A percentile compares a stretch with the other conserved stretches of the same genome.
These are phyloP conservation scores for Crotalus viridis DNA, from an alignment of 2,113 vertebrate genomes.

Conservation along the genomic window DNA sequence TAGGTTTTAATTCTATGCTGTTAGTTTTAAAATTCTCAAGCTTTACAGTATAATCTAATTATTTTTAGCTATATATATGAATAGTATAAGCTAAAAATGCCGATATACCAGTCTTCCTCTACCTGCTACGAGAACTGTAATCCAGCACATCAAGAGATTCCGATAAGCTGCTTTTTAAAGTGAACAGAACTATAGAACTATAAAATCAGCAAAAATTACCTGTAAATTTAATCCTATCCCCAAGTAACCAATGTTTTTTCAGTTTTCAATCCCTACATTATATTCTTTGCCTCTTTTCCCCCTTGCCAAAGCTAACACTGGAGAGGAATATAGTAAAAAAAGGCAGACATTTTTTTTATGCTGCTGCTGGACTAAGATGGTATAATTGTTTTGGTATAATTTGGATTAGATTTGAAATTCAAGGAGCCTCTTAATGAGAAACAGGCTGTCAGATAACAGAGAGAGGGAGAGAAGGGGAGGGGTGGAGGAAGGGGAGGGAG, in stretches of 20 bases:
- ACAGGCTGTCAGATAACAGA: background rate
- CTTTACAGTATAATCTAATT: background rate
- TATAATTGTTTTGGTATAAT: constrained; percentile 6
- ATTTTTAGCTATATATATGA: background rate
- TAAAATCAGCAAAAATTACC: background rate
- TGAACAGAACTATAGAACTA: background rate
- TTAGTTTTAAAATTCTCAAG: constrained; percentile 11
- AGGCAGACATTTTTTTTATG: background rate
- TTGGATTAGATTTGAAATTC: constrained; percentile 29
- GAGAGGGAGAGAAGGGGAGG: too few species aligned
- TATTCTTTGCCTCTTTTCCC: background rate
- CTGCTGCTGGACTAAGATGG: background rate
- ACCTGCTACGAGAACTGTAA: background rate
- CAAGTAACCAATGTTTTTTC: background rate
- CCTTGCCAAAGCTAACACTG: background rate
- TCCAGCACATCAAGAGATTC: background rate
- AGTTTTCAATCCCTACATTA: background rate
- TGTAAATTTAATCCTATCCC: background rate
- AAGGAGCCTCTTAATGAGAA: background rate
- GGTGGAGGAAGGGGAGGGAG: background rate
- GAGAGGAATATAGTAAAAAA: constrained; percentile 3
- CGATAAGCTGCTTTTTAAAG: background rate
- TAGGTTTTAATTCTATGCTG: constrained; percentile 5
- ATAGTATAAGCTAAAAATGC: constrained; percentile 3
- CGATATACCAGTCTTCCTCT: constrained; percentile 7